Conservation (phyloP, 1,140 invertebrate species). For the Penaeus vannamei region DNA sequence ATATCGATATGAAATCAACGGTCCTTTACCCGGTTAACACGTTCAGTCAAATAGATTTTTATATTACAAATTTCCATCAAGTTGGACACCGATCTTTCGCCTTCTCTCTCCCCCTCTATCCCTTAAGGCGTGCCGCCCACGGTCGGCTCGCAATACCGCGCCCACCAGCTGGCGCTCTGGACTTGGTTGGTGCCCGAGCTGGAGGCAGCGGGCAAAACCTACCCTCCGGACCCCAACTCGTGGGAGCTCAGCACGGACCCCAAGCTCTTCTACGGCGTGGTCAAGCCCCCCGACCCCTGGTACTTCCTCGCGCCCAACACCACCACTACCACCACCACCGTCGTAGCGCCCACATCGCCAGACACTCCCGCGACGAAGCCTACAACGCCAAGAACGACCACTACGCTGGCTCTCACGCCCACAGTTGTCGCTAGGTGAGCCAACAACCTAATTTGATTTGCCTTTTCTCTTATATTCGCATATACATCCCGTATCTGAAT, state of each 20-base stretch:
- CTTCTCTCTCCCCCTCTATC: too few species aligned
- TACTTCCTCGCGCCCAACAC: slow-evolving; percentile 59
- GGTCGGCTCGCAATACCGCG: slow-evolving; percentile 93
- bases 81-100: too few species aligned
- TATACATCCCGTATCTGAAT: too few species aligned
- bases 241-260: slow-evolving; percentile 66
- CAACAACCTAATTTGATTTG: too few species aligned
- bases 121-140: slow-evolving; percentile 86
- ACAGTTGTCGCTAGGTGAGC: slow-evolving; percentile 60
- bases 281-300: slow-evolving; percentile 64
- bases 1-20: too few species aligned
- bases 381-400: slow-evolving; percentile 54
- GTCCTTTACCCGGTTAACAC: too few species aligned
- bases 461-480: too few species aligned
- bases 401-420: slow-evolving; percentile 61
- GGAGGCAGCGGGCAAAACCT: slow-evolving; percentile 89
- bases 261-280: slow-evolving; percentile 64
- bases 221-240: slow-evolving; percentile 78
- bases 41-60: too few species aligned
- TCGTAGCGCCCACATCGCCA: slow-evolving; percentile 44
- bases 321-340: slow-evolving; percentile 43
- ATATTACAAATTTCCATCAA: too few species aligned
- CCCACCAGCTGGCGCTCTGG: slow-evolving; percentile 95
- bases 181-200: slow-evolving; percentile 92
- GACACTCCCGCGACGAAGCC: slow-evolving; percentile 42